Evolutionary conservation across 2,113 vertebrate species (phyloP).

Genomic region (Festucalex cinctus): DNA sequence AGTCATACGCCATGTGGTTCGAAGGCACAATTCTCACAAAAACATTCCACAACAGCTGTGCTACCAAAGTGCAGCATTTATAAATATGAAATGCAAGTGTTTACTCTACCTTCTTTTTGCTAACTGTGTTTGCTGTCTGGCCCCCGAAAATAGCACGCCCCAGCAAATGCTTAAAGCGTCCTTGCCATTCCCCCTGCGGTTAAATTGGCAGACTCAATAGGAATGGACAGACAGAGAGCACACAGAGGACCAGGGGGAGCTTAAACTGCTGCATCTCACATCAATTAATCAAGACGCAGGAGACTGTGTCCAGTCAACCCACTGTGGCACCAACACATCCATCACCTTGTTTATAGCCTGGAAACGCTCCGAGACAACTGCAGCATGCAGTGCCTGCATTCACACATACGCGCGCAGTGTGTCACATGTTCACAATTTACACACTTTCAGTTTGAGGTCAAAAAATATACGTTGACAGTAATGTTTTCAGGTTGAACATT

Average conservation of each 20-base stretch:
- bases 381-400: background rate
- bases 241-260: constrained; percentile 26
- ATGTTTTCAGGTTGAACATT: constrained; percentile 3
- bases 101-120: constrained; percentile 13
- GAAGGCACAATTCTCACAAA: background rate
- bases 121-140: constrained; percentile 11
- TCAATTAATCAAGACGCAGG: constrained; percentile 59
- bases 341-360: constrained; percentile 50
- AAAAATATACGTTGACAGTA: constrained; percentile 13
- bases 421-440: constrained; percentile 18
- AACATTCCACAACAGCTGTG: background rate
- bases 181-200: background rate
- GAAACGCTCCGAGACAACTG: constrained; percentile 23
- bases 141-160: constrained; percentile 29
- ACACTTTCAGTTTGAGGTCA: constrained; percentile 5
- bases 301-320: constrained; percentile 53
- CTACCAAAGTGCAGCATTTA: background rate
- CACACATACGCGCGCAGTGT: constrained; percentile 7
- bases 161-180: constrained; percentile 13
- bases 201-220: constrained; percentile 15
- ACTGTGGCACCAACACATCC: constrained; percentile 43
- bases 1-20: background rate
- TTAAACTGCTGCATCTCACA: constrained; percentile 37
- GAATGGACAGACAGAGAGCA: constrained; percentile 22
- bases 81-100: constrained; percentile 13